These are phyloP conservation scores for Anodontia alba DNA, from an alignment of 2,888 invertebrate genomes.

Conservation along the genomic window DNA sequence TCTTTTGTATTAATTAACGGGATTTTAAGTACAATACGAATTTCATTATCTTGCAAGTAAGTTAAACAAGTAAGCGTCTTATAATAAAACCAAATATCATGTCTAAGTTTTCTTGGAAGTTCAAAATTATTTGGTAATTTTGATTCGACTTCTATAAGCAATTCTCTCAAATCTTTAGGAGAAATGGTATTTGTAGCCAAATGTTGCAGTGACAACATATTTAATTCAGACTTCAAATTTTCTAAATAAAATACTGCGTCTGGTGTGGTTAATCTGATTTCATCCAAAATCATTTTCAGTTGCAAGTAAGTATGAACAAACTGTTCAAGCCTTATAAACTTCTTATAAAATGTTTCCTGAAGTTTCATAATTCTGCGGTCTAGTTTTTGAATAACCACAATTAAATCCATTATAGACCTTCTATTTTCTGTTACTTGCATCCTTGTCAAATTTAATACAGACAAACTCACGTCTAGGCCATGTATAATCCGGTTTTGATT, in stretches of 20 bases:
- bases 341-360: background rate
- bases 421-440: background rate
- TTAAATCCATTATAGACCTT: background rate
- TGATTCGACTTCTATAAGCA: no score
- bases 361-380: no score
- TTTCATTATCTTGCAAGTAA: no score
- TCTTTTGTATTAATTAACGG: constrained; percentile 15
- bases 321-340: background rate
- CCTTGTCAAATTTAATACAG: background rate
- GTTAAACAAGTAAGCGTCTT: constrained; percentile 22
- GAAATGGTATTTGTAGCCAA: constrained; percentile 14
- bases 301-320: background rate
- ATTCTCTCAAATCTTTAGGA: no score
- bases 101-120: constrained; percentile 24
- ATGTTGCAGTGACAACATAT: constrained; percentile 20
- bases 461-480: background rate
- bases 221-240: constrained; percentile 23
- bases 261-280: constrained; percentile 7
- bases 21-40: no score
- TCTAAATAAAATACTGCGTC: background rate
- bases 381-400: no score
- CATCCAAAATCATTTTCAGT: constrained; percentile 5
- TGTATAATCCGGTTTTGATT: no score
- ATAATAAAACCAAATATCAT: constrained; percentile 36
- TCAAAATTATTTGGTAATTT: constrained; percentile 13